These are phyloP conservation scores for Catamblyrhynchus diadema DNA, from an alignment of 2,797 vertebrate genomes.

Conservation along the genomic window DNA sequence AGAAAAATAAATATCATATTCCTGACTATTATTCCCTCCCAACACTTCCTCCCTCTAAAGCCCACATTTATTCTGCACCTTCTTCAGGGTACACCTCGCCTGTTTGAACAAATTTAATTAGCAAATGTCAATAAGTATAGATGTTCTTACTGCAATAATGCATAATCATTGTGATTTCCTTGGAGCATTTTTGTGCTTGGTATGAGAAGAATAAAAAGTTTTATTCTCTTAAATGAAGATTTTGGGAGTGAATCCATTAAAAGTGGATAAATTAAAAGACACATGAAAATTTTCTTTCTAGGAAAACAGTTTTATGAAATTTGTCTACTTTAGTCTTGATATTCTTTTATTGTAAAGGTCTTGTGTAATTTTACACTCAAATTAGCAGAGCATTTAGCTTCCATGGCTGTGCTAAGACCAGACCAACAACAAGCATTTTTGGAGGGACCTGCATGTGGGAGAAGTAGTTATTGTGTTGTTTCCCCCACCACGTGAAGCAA, in stretches of 20 bases:
- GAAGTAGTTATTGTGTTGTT: neutral
- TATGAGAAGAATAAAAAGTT: neutral
- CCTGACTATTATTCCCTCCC: neutral
- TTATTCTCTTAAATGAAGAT: neutral
- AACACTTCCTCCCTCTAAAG: neutral
- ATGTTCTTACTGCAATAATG: neutral
- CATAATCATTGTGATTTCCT: neutral
- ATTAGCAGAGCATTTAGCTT: neutral
- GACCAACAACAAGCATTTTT: neutral
- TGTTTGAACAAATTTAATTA: constrained; percentile 51
- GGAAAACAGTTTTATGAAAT: neutral
- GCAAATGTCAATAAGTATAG: constrained; percentile 29
- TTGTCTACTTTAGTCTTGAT: neutral
- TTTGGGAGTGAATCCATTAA: neutral
- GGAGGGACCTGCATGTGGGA: neutral
- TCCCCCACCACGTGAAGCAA: neutral
- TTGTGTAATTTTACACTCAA: neutral
- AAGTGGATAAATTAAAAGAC: neutral
- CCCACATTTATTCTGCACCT: neutral
- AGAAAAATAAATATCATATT: neutral
- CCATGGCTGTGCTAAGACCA: neutral
- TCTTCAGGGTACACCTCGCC: neutral
- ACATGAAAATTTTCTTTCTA: neutral
- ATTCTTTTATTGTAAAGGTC: neutral
- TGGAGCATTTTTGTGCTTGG: neutral